A percentile compares a stretch with the other conserved stretches of the same genome.
Conservation (phyloP, 2,797 vertebrate species). For the Psittacula echo region DNA sequence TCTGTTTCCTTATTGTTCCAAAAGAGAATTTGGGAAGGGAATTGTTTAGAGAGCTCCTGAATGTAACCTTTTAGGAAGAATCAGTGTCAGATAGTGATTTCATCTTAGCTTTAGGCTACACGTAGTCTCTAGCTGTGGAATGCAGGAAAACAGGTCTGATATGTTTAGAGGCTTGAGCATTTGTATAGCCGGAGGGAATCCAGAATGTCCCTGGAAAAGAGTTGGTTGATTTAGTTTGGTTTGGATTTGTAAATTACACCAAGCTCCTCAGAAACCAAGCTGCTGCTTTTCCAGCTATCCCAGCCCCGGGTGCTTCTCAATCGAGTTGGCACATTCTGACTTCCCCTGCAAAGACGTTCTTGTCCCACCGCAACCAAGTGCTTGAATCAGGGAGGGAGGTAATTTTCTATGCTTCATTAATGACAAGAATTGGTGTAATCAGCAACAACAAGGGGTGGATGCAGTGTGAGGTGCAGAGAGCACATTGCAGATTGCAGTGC, state of each 20-base stretch:
- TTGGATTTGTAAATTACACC: constrained; percentile 28
- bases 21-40: neutral
- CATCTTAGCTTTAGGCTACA: neutral
- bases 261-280: neutral
- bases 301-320: neutral
- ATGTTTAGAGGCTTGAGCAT: neutral
- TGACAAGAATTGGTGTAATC: neutral
- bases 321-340: neutral
- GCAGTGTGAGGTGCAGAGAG: neutral
- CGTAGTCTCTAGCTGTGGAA: neutral
- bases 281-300: neutral
- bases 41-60: neutral
- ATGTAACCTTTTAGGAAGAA: neutral
- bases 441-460: neutral
- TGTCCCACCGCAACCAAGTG: neutral
- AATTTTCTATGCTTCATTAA: neutral
- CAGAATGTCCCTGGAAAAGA: neutral
- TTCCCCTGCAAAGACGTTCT: neutral
- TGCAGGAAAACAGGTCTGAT: constrained; percentile 21
- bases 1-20: neutral
- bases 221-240: neutral
- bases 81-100: neutral
- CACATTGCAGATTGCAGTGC: neutral
- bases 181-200: constrained; percentile 30
- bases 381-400: neutral